Conservation (phyloP, 2,113 vertebrate species). For the Sapajus apella region DNA sequence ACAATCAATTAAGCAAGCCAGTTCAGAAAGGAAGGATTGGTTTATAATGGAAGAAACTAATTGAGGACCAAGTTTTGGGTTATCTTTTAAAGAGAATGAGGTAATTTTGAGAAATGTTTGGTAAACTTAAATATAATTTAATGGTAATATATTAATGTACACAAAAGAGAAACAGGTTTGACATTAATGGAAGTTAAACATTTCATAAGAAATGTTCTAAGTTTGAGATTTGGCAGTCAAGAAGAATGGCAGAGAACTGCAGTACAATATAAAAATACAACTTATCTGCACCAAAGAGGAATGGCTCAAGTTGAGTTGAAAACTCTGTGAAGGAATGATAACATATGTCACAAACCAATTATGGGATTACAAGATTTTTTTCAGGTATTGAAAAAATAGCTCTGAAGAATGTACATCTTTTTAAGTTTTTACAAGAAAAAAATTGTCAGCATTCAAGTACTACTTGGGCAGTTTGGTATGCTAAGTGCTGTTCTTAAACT, state of each 20-base stretch:
- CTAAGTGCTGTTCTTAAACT: not conserved
- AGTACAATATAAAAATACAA: not conserved
- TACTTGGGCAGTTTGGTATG: not conserved
- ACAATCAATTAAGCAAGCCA: not conserved
- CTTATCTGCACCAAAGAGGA: not conserved
- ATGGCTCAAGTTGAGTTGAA: not conserved
- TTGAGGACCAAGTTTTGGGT: not conserved
- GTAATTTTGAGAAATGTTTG: constrained; percentile 16
- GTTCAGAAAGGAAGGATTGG: not conserved
- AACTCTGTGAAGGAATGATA: not conserved
- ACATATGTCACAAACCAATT: not conserved
- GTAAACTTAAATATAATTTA: not conserved
- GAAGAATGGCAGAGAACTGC: not conserved
- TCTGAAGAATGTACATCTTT: not conserved
- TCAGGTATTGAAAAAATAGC: not conserved
- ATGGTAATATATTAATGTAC: not conserved
- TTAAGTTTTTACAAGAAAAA: not conserved
- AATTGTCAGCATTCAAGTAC: not conserved
- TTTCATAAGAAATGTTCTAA: not conserved
- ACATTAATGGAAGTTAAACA: not conserved
- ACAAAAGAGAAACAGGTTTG: not conserved
- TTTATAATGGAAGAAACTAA: not conserved
- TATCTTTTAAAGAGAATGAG: not conserved
- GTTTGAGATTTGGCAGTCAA: not conserved
- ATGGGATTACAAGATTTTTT: not conserved